Evolutionary conservation across 2,888 invertebrate genomes (phyloP).

Genomic region (Altica lythri): DNA sequence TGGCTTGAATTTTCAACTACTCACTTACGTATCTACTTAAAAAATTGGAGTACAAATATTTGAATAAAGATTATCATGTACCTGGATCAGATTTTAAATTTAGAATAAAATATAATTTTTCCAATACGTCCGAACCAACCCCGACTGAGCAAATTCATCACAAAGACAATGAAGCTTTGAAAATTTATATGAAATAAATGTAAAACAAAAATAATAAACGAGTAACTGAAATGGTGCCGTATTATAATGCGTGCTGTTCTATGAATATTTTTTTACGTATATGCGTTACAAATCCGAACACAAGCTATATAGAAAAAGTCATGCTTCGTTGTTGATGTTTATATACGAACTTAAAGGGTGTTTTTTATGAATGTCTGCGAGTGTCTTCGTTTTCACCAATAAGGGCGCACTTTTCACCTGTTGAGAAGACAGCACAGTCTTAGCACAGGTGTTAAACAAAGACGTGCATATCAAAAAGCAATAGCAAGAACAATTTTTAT

Average conservation of each 20-base stretch:
- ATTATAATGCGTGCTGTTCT: slow-evolving; percentile 38
- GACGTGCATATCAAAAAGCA: slow-evolving; percentile 39
- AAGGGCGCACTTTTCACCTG: slow-evolving; percentile 83
- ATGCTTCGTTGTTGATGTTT: slow-evolving; percentile 42
- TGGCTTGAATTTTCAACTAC: too few species aligned
- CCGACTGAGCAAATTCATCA: not conserved
- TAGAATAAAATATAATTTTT: slow-evolving; percentile 1
- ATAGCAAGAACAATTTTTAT: slow-evolving; percentile 14
- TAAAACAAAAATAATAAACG: too few species aligned
- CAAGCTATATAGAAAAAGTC: slow-evolving; percentile 43
- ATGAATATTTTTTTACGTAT: slow-evolving; percentile 14
- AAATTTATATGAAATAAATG: too few species aligned
- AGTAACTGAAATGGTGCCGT: slow-evolving; percentile 30
- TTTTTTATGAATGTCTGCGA: slow-evolving; percentile 52
- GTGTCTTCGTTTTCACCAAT: slow-evolving; percentile 75
- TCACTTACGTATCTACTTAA: too few species aligned
- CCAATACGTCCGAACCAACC: slow-evolving; percentile 1
- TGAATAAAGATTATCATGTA: too few species aligned
- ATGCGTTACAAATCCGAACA: slow-evolving; percentile 33
- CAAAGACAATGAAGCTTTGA: slow-evolving; percentile 13
- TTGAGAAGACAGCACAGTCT: slow-evolving; percentile 64
- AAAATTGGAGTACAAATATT: too few species aligned
- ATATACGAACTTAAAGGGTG: slow-evolving; percentile 30
- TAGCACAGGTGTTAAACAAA: slow-evolving; percentile 50
- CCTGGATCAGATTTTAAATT: too few species aligned